These are phyloP conservation scores for Pseudomugil gertrudae DNA, from an alignment of 2,797 vertebrate species.

Conservation along the genomic window DNA sequence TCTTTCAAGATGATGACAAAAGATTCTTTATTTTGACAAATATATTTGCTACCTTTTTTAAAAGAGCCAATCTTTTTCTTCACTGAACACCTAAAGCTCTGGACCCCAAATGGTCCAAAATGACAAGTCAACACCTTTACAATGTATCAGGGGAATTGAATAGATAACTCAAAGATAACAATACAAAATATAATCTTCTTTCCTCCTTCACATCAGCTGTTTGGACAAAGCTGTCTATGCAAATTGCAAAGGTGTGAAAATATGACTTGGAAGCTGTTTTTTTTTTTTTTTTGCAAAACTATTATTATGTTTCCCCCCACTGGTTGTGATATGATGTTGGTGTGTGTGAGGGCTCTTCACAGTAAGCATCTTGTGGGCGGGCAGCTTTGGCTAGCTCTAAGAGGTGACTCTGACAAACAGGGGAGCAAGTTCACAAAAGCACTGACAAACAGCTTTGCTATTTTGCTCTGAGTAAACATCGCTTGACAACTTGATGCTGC, in stretches of 20 bases:
- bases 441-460: constrained; percentile 40
- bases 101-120: background rate
- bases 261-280: constrained; percentile 10
- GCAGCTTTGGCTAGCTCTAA: constrained; percentile 40
- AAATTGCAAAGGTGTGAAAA: constrained; percentile 36
- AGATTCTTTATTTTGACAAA: too few species aligned
- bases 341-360: constrained; percentile 49
- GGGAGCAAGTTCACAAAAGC: constrained; percentile 35
- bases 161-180: constrained; percentile 43
- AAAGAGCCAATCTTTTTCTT: too few species aligned
- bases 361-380: constrained; percentile 45
- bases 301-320: constrained; percentile 22
- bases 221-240: constrained; percentile 22
- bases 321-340: constrained; percentile 35
- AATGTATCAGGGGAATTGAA: constrained; percentile 15
- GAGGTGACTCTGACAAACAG: constrained; percentile 56
- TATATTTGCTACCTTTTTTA: background rate
- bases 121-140: background rate
- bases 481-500: constrained; percentile 6
- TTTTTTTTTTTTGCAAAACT: constrained; percentile 13
- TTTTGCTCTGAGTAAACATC: constrained; percentile 41
- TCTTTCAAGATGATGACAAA: too few species aligned
- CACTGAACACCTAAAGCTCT: background rate
- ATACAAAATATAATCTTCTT: constrained; percentile 19
- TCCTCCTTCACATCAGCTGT: constrained; percentile 29